Base-by-base conservation (phyloP, 2,113 vertebrate genomes). In the Corythaeola cristata region DNA sequence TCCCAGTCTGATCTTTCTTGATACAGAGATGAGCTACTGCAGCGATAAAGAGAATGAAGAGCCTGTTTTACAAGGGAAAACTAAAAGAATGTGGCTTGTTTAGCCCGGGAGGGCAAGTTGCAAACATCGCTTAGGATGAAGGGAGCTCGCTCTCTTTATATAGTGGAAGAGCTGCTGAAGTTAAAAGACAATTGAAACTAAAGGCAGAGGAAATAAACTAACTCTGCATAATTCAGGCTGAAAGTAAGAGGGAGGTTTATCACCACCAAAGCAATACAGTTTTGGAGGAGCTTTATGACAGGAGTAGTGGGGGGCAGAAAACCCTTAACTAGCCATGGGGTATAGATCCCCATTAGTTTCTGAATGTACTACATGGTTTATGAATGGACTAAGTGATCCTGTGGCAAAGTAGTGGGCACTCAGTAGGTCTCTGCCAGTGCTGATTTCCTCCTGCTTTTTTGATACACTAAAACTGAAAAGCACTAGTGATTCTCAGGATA, bases 91-190 rank as follows among this genome's bases (percentile, higher is more conserved):
- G 44, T 37, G 41, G 15, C 41, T 67, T 53, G 9, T 88, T 83
- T 72, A 64, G 49, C 15, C 24, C 50, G 35, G 67, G 39, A 85
- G 49, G 26, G 32, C 37, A 63, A 78, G 23, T 14, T 89, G 66
- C 52, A 85, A 59, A 47, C 26, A 55, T 79, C 19, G 3, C 14
- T 26, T 44, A 59, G n/a, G 5, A 47, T 64, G 52, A 52, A 75
- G 69, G 44, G 13, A 24, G 4, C 16, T 82, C 0, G 0, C 14
- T 53, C 23, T 47, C 15, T 49, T 18, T 52, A 66, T 68, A 7
- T 85, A 66, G 41, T 56, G 64, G 58, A 30, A 69, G 33, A 85
- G 50, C 49, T 88, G 30, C 33, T 75, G 35, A 62, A 88, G 71
- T 89, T 52, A 52, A 67, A 89, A 85, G 66, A 6, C 49, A 58